Evolutionary conservation across 2,888 invertebrate species (phyloP).

Genomic region (Ectobius pallidus): DNA sequence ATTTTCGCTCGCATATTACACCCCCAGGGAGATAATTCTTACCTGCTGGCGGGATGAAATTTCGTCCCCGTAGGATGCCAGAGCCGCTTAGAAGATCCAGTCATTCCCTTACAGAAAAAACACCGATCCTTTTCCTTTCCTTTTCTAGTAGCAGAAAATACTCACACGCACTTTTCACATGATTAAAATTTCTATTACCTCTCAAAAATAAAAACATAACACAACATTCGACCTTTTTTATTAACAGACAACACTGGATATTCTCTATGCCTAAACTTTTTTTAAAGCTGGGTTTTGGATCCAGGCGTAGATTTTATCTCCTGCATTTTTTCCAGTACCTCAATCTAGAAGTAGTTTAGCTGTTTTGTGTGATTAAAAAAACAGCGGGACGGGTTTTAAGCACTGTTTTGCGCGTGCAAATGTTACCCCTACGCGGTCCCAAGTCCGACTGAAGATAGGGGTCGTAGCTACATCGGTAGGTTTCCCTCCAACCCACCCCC

Average conservation of each 20-base stretch:
- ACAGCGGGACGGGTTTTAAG: constrained; percentile 3
- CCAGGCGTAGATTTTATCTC: too few species aligned
- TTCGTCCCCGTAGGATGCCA: constrained; percentile 25
- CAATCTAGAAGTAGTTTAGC: background rate
- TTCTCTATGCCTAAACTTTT: too few species aligned
- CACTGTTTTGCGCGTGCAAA: background rate
- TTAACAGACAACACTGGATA: too few species aligned
- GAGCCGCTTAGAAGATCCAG: constrained; percentile 22
- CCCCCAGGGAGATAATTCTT: too few species aligned
- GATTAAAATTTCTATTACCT: too few species aligned
- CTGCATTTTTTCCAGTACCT: background rate
- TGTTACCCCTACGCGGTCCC: background rate
- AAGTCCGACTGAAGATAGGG: background rate
- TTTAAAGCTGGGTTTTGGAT: too few species aligned
- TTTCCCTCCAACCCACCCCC: constrained; percentile 15
- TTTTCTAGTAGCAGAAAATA: background rate
- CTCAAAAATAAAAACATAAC: too few species aligned
- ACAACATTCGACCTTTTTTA: too few species aligned
- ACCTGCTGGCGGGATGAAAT: constrained; percentile 10
- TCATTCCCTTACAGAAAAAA: constrained; percentile 21
- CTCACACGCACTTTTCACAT: too few species aligned
- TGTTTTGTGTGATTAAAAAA: background rate
- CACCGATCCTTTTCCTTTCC: background rate
- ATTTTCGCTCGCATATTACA: too few species aligned
- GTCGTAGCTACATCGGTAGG: background rate